phyloP scores from a whole-genome alignment of 2,888 invertebrate genomes.

The Temnothorax rugatulus region DNA sequence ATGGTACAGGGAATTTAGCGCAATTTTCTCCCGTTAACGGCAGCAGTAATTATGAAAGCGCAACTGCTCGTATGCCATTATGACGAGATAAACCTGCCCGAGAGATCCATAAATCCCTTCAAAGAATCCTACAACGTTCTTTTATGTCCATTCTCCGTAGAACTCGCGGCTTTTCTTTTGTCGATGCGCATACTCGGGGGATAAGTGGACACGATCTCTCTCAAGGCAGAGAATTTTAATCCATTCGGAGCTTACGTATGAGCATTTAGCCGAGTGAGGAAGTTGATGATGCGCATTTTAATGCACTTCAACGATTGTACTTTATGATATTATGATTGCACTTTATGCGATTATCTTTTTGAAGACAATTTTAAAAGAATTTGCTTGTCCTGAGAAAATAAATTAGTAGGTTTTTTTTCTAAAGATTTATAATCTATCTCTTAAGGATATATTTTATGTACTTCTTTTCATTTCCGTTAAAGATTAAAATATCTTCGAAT shows the following conservation, averaged over 20 bases:
- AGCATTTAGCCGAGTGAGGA: conserved; percentile 3
- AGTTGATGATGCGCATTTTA: conserved; percentile 16
- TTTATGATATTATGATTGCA: neutral
- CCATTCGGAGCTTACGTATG: conserved; percentile 1
- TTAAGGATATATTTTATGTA: neutral
- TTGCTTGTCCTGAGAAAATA: neutral
- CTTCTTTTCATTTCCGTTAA: neutral
- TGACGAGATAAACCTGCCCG: neutral
- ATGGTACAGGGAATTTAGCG: conserved; percentile 13
- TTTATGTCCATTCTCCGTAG: conserved; percentile 3
- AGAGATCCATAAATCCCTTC: neutral
- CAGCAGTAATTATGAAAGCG: conserved; percentile 53
- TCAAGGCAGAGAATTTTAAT: conserved; percentile 34
- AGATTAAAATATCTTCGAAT: neutral
- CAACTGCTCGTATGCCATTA: conserved; percentile 5
- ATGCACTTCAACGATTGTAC: neutral
- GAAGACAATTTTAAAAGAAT: neutral
- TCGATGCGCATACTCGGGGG: neutral
- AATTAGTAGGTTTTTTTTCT: neutral
- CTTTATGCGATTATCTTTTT: conserved; percentile 1
- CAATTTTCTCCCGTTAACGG: conserved; percentile 48
- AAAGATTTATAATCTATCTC: neutral
- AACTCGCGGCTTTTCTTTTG: conserved; percentile 20
- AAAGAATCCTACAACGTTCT: conserved; percentile 8
- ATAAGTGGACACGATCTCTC: neutral